Percentiles rank a stretch among this genome's conserved stretches.
Conservation (phyloP, 2,888 invertebrate genomes). For the Vesta saturnalis region DNA sequence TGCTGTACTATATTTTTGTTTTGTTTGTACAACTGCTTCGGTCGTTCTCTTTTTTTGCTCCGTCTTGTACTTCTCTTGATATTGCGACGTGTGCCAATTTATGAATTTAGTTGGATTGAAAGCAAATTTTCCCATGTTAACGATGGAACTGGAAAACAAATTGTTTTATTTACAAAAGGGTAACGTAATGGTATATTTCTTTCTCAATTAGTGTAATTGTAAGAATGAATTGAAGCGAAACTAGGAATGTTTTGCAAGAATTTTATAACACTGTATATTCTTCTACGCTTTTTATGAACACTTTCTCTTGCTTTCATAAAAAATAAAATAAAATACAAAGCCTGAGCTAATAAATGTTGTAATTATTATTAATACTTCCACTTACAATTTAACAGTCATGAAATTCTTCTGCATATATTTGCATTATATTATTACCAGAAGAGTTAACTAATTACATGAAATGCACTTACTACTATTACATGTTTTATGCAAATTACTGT, state of each 20-base stretch:
- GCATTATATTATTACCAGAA: not conserved
- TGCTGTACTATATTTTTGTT: conserved; percentile 38
- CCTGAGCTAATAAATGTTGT: not conserved
- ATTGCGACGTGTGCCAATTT: conserved; percentile 16
- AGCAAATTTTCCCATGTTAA: conserved; percentile 36
- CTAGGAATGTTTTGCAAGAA: not conserved
- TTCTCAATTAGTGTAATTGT: not conserved
- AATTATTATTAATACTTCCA: not conserved
- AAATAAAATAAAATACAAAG: not conserved
- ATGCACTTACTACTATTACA: too few relatives aligned
- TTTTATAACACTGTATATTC: not conserved
- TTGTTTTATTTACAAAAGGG: too few relatives aligned
- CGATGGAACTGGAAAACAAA: conserved; percentile 21
- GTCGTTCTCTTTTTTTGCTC: conserved; percentile 25
- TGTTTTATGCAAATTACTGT: too few relatives aligned
- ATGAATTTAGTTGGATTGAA: conserved; percentile 29
- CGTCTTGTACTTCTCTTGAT: conserved; percentile 32
- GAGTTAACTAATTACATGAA: too few relatives aligned
- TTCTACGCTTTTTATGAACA: too few relatives aligned
- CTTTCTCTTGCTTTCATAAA: not conserved
- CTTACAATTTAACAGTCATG: too few relatives aligned
- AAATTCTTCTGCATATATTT: not conserved
- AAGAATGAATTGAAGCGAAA: not conserved
- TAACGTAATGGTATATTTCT: too few relatives aligned
- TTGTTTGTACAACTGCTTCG: conserved; percentile 16